These are phyloP conservation scores for Chironomus striatipennis DNA, from an alignment of 1,140 invertebrate genomes.

Conservation along the genomic window DNA sequence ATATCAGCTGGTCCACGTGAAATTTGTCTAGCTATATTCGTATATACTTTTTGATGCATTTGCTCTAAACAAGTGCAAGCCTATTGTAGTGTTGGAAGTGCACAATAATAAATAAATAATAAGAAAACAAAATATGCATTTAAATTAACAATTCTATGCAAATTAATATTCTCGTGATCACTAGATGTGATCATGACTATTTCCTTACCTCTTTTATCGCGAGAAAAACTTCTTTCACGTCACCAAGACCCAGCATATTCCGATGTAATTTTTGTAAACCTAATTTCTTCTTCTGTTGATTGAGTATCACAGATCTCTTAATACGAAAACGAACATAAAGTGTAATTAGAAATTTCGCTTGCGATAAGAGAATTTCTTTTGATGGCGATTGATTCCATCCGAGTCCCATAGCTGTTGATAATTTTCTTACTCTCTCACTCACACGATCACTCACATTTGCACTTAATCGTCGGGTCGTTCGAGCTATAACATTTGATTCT, in stretches of 20 bases:
- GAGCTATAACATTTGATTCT: slow-evolving; percentile 32
- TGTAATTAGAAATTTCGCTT: slow-evolving; percentile 53
- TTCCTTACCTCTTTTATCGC: slow-evolving; percentile 39
- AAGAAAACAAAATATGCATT: slow-evolving; percentile 21
- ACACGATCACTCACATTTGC: slow-evolving; percentile 59
- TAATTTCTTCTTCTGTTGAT: slow-evolving; percentile 47
- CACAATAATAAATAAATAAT: slow-evolving; percentile 18
- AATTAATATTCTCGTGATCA: background rate
- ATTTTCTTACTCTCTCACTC: slow-evolving; percentile 43
- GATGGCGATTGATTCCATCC: slow-evolving; percentile 53
- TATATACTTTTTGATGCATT: slow-evolving; percentile 54
- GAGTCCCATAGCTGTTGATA: slow-evolving; percentile 62
- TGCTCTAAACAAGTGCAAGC: slow-evolving; percentile 56
- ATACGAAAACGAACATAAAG: slow-evolving; percentile 57
- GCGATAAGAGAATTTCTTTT: slow-evolving; percentile 45
- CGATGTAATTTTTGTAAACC: slow-evolving; percentile 56
- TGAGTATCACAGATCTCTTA: slow-evolving; percentile 54
- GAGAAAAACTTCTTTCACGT: slow-evolving; percentile 51
- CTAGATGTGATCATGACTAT: background rate
- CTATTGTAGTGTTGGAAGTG: slow-evolving; percentile 34
- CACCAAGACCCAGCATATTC: slow-evolving; percentile 42
- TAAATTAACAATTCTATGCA: slow-evolving; percentile 13
- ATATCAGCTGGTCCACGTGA: slow-evolving; percentile 41
- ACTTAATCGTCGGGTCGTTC: slow-evolving; percentile 48
- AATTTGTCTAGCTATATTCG: slow-evolving; percentile 50